Percentiles rank a stretch among this genome's conserved stretches.
Conservation (phyloP, 2,797 vertebrate genomes). For the Enteromius afrohamiltoni region DNA sequence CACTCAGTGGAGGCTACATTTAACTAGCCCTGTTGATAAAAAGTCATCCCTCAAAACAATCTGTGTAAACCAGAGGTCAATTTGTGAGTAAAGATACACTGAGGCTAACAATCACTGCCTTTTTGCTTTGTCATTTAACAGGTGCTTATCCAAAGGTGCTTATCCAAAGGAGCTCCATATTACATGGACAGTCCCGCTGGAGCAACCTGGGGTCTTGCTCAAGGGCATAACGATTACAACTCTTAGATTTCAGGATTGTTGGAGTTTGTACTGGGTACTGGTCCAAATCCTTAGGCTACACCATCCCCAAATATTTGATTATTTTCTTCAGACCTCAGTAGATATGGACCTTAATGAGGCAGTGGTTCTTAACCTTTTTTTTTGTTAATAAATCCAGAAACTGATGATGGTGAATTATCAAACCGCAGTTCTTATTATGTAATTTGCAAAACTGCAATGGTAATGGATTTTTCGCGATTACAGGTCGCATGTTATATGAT, state of each 20-base stretch:
- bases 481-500: no score
- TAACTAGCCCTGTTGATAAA: background rate
- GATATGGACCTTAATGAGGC: background rate
- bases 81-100: background rate
- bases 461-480: no score
- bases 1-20: slow-evolving; percentile 10
- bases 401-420: background rate
- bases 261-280: background rate
- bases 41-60: background rate
- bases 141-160: background rate
- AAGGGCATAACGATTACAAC: background rate
- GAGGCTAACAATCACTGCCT: background rate
- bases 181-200: background rate
- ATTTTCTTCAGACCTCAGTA: background rate
- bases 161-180: slow-evolving; percentile 30
- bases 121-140: background rate
- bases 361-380: background rate
- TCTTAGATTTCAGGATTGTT: slow-evolving; percentile 9
- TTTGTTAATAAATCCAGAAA: background rate
- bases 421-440: background rate
- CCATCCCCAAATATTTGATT: background rate
- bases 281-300: background rate
- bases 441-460: no score
- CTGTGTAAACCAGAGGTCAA: background rate
- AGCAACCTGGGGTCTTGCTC: slow-evolving; percentile 17